phyloP scores from a whole-genome alignment of 2,888 invertebrate species.

The Drosophila lacicola region DNA sequence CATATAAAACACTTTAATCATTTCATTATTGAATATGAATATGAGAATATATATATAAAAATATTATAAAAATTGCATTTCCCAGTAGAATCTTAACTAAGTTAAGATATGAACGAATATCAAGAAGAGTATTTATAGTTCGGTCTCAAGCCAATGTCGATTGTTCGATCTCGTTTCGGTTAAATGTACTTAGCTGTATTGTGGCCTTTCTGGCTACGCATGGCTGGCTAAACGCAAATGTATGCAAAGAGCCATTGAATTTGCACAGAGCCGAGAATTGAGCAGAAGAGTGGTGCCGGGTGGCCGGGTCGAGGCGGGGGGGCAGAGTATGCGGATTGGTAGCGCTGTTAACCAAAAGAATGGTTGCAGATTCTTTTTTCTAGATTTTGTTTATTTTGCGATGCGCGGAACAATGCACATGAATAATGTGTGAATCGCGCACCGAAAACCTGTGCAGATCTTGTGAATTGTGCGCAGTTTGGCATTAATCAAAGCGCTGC shows the following conservation, averaged over 20 bases:
- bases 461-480: slow-evolving; percentile 68
- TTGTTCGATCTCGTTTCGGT: slow-evolving; percentile 60
- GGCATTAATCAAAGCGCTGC: slow-evolving; percentile 78
- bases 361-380: slow-evolving; percentile 79
- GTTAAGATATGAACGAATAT: no score
- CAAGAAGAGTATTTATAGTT: slow-evolving; percentile 14
- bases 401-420: slow-evolving; percentile 75
- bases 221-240: slow-evolving; percentile 79
- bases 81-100: no score
- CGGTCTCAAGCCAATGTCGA: not conserved
- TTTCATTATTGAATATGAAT: no score
- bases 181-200: slow-evolving; percentile 61
- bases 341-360: slow-evolving; percentile 57
- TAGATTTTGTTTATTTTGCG: slow-evolving; percentile 74
- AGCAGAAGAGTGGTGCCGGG: slow-evolving; percentile 3
- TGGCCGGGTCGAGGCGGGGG: not conserved
- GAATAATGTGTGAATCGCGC: slow-evolving; percentile 79
- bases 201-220: slow-evolving; percentile 70
- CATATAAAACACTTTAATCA: no score
- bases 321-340: slow-evolving; percentile 43
- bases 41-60: no score
- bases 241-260: slow-evolving; percentile 81
- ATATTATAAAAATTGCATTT: no score
- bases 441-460: slow-evolving; percentile 76
- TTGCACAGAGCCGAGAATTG: slow-evolving; percentile 58